These are phyloP conservation scores for Myotis pilosus DNA, from an alignment of 2,797 vertebrate genomes.

Conservation along the genomic window DNA sequence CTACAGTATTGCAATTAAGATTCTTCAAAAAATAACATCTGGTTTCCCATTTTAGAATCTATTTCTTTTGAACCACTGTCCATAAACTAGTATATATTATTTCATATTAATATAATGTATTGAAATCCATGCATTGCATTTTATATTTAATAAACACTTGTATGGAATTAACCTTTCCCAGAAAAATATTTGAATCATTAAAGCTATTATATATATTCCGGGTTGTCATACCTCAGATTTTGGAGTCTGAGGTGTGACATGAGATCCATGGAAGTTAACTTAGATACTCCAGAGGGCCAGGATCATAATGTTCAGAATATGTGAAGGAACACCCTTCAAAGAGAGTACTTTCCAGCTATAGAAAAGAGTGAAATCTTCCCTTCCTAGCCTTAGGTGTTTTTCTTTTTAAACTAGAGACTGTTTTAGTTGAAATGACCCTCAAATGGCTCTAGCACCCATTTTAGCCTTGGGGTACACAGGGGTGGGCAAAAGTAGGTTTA, in stretches of 20 bases:
- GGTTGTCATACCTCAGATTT: neutral
- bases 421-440: neutral
- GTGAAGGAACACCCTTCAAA: neutral
- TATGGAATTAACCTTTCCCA: neutral
- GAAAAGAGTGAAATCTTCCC: neutral
- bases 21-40: neutral
- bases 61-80: neutral
- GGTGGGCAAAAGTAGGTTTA: neutral
- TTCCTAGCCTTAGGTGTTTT: neutral
- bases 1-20: neutral
- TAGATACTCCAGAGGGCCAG: neutral
- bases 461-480: neutral
- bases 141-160: slow-evolving; percentile 15
- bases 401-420: neutral
- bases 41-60: neutral
- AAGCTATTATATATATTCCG: neutral
- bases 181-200: neutral
- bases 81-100: neutral
- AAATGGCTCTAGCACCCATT: neutral
- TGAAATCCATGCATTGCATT: neutral
- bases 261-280: neutral
- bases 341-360: neutral
- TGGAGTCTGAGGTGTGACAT: neutral
- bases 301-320: neutral
- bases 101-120: neutral